Percentiles rank a stretch among this genome's conserved stretches.
phyloP scores from a whole-genome alignment of 2,888 invertebrate genomes.

The Tenthredo scrophulariae region DNA sequence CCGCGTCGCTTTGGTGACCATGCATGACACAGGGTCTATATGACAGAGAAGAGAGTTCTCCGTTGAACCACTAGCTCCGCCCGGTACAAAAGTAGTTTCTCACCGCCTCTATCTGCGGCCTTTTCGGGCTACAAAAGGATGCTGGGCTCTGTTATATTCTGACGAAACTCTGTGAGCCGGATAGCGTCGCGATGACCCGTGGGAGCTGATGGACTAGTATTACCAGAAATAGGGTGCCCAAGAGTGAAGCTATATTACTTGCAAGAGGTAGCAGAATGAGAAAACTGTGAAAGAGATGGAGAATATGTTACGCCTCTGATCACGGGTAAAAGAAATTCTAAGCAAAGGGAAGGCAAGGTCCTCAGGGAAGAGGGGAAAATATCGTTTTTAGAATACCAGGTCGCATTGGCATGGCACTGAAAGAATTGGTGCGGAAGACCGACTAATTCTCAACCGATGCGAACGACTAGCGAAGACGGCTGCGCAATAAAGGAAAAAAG shows the following conservation, averaged over 20 bases:
- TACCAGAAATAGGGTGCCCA: conserved; percentile 4
- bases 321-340: background rate
- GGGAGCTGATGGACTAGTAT: conserved; percentile 28
- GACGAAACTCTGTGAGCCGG: conserved; percentile 10
- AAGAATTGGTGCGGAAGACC: conserved; percentile 32
- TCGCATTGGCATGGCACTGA: background rate
- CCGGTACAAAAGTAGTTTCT: background rate
- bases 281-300: conserved; percentile 30
- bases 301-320: conserved; percentile 26
- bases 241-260: background rate
- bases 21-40: background rate
- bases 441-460: conserved; percentile 38
- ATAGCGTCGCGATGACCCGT: conserved; percentile 26
- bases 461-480: background rate
- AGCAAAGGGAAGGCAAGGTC: background rate
- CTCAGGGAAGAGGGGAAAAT: background rate
- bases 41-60: background rate
- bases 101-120: conserved; percentile 7
- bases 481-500: background rate
- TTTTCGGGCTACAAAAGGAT: conserved; percentile 21
- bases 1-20: background rate
- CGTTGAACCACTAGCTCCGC: background rate
- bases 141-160: background rate
- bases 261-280: background rate
- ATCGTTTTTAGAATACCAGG: conserved; percentile 15